Base-by-base conservation (phyloP, 2,888 invertebrate genomes). In the Dioctria linearis region DNA sequence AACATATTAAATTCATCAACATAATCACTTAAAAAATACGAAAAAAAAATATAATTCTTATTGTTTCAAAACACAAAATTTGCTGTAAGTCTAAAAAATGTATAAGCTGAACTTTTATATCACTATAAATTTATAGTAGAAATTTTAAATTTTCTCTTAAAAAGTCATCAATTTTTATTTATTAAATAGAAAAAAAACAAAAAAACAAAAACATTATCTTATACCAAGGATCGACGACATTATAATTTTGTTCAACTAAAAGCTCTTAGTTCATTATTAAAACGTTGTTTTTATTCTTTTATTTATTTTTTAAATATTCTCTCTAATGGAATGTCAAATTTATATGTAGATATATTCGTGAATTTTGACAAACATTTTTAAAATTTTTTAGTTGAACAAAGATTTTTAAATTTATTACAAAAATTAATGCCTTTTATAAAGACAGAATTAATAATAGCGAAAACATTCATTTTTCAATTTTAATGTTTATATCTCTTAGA, bases 1-100 rank as follows among this genome's bases (percentile, higher is more conserved):
- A 82, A 80, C 80, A 80, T 81, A 79, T 80, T 82, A 82, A 82
- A 82, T 82, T 82, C 82, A 82, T 82, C 82, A 82, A 80, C 82
- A 80, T 78, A 82, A 49, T 73, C 66, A 49, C 65, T 65, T 67
- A 76, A 46, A 63, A 63, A 76, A 63, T 63, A 76, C 13, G 63
- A 76, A 49, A 63, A 66, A 66, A 63, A 76, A 37, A 57, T 49
- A 37, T 75, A 59, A n/a, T 59, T 75, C 61, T 61, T 63, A 13
- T 13, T 9, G 46, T 66, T 66, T 66, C 8, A 66, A 66, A 66
- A 66, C 61, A 61, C 25, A 61, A 25, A 61, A 61, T 61, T 39
- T 37, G 39, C 51, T 57, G 59, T 73, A 73, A 57, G 73, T 59
- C 57, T 73, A 73, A 73, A 59, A 73, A 73, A 73, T 42, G 25